Evolutionary conservation across 2,888 invertebrate genomes (phyloP), one percentile per base, ranked within the genome.

Genomic region (Ennomos erosarius): DNA sequence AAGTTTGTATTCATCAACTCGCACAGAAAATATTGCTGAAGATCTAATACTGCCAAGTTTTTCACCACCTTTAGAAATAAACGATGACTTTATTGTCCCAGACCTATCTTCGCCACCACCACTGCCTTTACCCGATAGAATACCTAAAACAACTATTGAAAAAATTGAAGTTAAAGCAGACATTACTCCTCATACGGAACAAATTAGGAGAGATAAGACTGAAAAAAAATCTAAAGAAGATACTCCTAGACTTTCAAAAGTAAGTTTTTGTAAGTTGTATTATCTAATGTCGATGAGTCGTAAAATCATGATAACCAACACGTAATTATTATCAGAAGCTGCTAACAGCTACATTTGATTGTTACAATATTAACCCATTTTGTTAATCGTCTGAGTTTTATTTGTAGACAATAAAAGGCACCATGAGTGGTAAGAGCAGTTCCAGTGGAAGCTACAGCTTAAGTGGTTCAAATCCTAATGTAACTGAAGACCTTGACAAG

Each of bases 1-100:
- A 57, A 96, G 96, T 42, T 91, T 96, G 59, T 96, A 96, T 83
- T 96, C 96, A 68, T 90, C 95, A 47, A 95, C 96, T 38, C 94
- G 96, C 65, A 95, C 95, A 64, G 96, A 96, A 79, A 94, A 94
- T 64, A 87, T 93, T 39, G 90, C 92, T 42, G 95, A 95, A 78
- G 95, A 95, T 73, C 92, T 94, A 82, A 88, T 95, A 46, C 93
- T 94, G 43, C 93, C 94, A 59, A 93, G 94, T 71, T 93, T 93
- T 77, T 94, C 94, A 56, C 94, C 94, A 13, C 93, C 94, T n/a
- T 76, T 92, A 68, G 86, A 93, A 77, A 93, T 93, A 60, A 90
- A 77, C 65, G 93, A 88, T 59, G 88, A 91, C 68, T 90, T 91
- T 67, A 87, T 89, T 62, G 91, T 92, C 59, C 90, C 92, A 63